A percentile compares a stretch with the other conserved stretches of the same genome.
phyloP scores from a whole-genome alignment of 2,797 vertebrate species.

The Schizopygopsis malacanthus region DNA sequence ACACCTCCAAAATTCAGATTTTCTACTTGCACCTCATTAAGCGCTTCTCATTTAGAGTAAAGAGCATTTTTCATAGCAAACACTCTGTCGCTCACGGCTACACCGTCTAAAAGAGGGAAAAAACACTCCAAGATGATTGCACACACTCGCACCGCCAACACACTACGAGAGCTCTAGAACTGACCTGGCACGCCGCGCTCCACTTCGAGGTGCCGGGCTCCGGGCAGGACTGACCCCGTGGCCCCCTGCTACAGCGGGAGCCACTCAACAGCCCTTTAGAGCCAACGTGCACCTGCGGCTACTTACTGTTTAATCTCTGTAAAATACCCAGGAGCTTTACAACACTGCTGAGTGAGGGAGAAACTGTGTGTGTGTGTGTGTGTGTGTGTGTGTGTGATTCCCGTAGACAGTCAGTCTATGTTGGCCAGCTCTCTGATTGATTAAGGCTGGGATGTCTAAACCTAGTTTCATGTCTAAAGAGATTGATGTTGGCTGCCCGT shows the following conservation, averaged over 20 bases:
- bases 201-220: not conserved
- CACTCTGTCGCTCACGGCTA: conserved; percentile 25
- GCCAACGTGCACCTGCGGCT: conserved; percentile 49
- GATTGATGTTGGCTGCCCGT: conserved; percentile 58
- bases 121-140: conserved; percentile 27
- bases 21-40: conserved; percentile 32
- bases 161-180: not conserved
- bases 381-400: conserved; percentile 11
- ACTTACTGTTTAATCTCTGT: conserved; percentile 57
- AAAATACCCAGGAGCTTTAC: conserved; percentile 60
- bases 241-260: conserved; percentile 35
- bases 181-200: not conserved
- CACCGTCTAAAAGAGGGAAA: not conserved
- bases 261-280: conserved; percentile 57
- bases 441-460: conserved; percentile 59
- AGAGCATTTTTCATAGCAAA: conserved; percentile 28
- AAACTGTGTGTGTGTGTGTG: conserved; percentile 38
- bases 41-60: conserved; percentile 12
- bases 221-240: conserved; percentile 12
- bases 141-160: conserved; percentile 11
- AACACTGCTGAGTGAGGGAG: conserved; percentile 54
- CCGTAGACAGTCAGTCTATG: conserved; percentile 47
- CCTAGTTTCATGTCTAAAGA: conserved; percentile 54
- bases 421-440: conserved; percentile 58
- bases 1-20: conserved; percentile 11